A percentile compares a stretch with the other conserved stretches of the same genome.
Conservation (phyloP, 2,797 vertebrate species). For the Aplochiton taeniatus region DNA sequence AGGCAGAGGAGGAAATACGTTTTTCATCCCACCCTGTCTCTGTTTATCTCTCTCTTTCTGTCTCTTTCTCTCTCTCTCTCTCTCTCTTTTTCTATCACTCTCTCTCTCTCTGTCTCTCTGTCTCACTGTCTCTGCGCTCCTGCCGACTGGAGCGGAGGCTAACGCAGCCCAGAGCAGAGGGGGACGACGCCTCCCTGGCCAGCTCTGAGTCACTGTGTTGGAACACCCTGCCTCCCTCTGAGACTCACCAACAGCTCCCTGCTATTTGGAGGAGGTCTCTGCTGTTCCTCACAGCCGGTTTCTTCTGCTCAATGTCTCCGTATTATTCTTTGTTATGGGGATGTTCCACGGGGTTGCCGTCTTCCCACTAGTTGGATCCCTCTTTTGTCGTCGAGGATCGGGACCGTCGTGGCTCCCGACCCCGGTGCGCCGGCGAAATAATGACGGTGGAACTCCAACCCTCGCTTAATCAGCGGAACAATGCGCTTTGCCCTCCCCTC, state of each 20-base stretch:
- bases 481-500: constrained; percentile 31
- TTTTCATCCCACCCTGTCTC: background rate
- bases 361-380: constrained; percentile 22
- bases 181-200: constrained; percentile 50
- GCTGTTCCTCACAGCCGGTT: too few relatives aligned
- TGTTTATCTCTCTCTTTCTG: constrained; percentile 3
- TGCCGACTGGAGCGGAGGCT: constrained; percentile 58
- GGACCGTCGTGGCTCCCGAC: constrained; percentile 34
- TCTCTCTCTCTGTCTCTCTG: constrained; percentile 33
- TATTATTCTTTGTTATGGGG: too few relatives aligned
- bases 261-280: too few relatives aligned
- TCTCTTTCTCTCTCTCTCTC: background rate
- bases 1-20: constrained; percentile 37
- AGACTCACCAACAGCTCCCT: too few relatives aligned
- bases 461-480: constrained; percentile 71
- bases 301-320: too few relatives aligned
- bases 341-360: too few relatives aligned
- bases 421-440: constrained; percentile 56
- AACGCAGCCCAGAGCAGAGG: constrained; percentile 45
- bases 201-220: constrained; percentile 46
- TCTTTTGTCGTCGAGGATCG: constrained; percentile 5
- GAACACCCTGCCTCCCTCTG: too few relatives aligned
- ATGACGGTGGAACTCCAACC: constrained; percentile 51
- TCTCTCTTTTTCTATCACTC: constrained; percentile 14
- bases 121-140: constrained; percentile 26